Evolutionary conservation across 2,797 vertebrate genomes (phyloP).

Genomic region (Crypturellus tataupa): DNA sequence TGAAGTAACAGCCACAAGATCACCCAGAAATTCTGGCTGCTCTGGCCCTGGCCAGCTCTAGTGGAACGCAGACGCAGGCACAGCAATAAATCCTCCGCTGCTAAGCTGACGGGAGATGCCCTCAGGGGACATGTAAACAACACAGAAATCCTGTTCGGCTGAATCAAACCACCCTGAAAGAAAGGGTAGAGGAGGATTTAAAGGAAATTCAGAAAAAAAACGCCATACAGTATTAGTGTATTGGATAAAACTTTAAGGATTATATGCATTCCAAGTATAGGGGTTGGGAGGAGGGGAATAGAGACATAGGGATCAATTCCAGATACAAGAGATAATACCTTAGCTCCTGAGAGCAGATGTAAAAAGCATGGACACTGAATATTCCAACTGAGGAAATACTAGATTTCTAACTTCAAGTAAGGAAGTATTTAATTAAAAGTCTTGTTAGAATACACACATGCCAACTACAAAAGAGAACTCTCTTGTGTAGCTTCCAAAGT

Average conservation of each 20-base stretch:
- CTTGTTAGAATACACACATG: background rate
- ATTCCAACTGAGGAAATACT: background rate
- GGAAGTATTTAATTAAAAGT: constrained; percentile 6
- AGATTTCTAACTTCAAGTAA: background rate
- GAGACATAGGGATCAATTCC: background rate
- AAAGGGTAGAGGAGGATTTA: background rate
- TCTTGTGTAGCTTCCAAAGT: background rate
- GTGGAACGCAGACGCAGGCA: background rate
- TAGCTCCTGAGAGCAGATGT: background rate
- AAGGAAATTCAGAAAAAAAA: background rate
- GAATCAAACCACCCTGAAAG: background rate
- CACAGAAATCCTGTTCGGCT: background rate
- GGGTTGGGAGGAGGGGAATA: background rate
- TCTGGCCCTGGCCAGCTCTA: background rate
- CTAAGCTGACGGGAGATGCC: background rate
- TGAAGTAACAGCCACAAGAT: background rate
- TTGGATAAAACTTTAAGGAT: background rate
- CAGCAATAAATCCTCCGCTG: background rate
- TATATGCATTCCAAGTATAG: background rate
- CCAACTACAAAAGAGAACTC: background rate
- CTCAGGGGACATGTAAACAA: background rate
- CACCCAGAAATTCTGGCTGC: background rate
- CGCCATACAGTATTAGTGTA: background rate
- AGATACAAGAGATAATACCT: background rate
- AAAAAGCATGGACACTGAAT: background rate